Evolutionary conservation across 2,797 vertebrate species (phyloP), one percentile per base, ranked within the genome.

Genomic region (Hyperoplus immaculatus): DNA sequence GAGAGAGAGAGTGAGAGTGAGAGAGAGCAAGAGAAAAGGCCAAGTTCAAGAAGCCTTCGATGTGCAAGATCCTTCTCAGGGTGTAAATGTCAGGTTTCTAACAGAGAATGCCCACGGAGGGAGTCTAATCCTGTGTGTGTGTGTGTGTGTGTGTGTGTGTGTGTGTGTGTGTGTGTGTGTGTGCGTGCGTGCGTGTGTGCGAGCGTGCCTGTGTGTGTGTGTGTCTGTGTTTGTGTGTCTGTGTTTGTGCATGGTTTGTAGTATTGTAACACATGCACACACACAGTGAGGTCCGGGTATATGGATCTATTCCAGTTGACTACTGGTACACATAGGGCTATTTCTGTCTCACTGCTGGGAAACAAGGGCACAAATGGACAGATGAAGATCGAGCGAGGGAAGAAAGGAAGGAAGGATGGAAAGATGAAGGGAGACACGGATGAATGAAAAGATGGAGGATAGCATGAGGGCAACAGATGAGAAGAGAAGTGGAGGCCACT

Each of bases 271-370:
- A 49, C 51, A 47, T 11, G 29, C 15, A 65, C 12, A 18, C 69
- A 65, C 49, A 61, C 41, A 66, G 58, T 59, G 55, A 80, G 53
- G 69, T 82, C 77, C 84, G 67, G 84, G 62, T 78, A 80, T 78
- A 80, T 89, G 87, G 83, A 92, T 88, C 83, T 84, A 79, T 86
- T 91, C 83, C 84, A 88, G 82, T 79, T 68, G 78, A 90, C 77
- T 86, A 83, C 82, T 84, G 84, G 78, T 82, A 83, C 87, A 88
- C 85, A 83, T 59, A 38, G 6, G 54, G 66, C 90, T 94, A 93
- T 93, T 93, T 93, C 81, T 87, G 92, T 89, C 89, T n/a, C 64
- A 84, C 78, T 92, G 92, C 91, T 92, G 90, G 87, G 91, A 92
- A 91, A 87, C 75, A 68, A 64, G 80, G 70, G 83, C 84, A 82